Percentiles rank a stretch among this genome's conserved stretches.
Evolutionary conservation across 2,888 invertebrate genomes (phyloP).

Genomic region (Heliconius sara): DNA sequence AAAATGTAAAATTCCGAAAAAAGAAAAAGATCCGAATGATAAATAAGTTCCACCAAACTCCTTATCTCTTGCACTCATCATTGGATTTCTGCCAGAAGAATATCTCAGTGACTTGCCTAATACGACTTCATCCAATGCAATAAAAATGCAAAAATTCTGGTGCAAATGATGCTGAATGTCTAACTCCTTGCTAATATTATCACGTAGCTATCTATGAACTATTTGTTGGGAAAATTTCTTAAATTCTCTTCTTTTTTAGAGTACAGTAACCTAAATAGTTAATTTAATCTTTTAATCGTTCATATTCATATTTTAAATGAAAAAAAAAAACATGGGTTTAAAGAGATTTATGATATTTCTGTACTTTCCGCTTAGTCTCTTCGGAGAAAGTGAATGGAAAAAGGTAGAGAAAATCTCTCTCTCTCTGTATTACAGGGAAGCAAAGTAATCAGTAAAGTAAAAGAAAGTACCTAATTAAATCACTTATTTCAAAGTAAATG

Average conservation of each 20-base stretch:
- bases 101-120: conserved; percentile 16
- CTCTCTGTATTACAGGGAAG: not conserved
- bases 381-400: too few species aligned
- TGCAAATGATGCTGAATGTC: conserved; percentile 4
- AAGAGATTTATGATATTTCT: too few species aligned
- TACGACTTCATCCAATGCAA: conserved; percentile 17
- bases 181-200: not conserved
- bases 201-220: not conserved
- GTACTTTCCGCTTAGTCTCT: too few species aligned
- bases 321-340: too few species aligned
- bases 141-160: conserved; percentile 8
- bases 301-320: too few species aligned
- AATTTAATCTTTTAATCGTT: too few species aligned
- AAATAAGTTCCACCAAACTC: conserved; percentile 16
- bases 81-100: conserved; percentile 16
- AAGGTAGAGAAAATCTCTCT: too few species aligned
- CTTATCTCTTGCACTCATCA: conserved; percentile 13
- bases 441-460: not conserved
- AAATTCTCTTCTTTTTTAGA: not conserved
- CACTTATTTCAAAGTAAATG: not conserved
- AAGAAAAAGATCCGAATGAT: not conserved
- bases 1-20: not conserved
- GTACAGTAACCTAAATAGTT: not conserved
- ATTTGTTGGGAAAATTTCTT: not conserved
- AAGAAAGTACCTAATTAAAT: not conserved